Base-by-base conservation (phyloP, 2,113 vertebrate species). In the Mastomys natalensis region DNA sequence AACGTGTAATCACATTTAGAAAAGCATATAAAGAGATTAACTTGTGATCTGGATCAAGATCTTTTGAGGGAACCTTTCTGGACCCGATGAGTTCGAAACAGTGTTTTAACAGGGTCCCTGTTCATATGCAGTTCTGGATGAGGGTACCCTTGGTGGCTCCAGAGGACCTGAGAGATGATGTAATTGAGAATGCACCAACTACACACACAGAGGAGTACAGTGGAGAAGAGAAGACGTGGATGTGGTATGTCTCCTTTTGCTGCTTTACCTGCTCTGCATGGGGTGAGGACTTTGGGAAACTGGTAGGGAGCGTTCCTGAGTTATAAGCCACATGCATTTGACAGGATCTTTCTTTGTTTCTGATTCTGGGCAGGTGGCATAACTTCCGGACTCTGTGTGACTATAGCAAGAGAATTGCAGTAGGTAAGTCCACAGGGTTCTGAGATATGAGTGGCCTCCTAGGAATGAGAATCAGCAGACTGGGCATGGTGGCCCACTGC, bases 321-420 rank as follows among this genome's bases (percentile, higher is more conserved):
- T 72, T 31, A n/a, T 55, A 31, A 34, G 40, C 68, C 43, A 5
- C 51, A 4, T 60, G 15, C 58, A 90, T 80, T 60, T 93, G 76
- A 95, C 7, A 53, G 0, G 73, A 34, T 91, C 94, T 88, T 68
- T 91, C 94, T 88, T 68, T 81, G 53, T 90, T 87, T 91, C 97
- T 68, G 45, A 89, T 77, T 96, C 82, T 93, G 97, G 8, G 64
- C 94, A 99, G 99, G 99, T 99, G 99, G 99, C 99, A 99, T 96
- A 99, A 99, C 53, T 99, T 99, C 91, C 98, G 99, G 93, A 99
- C 99, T 8, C 98, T 99, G 73, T 99, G 99, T 98, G 99, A 99
- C 97, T 99, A 99, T 98, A 99, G 99, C 98, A 99, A 99, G 98
- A 99, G 99, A 96, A 98, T 99, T 96, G 99, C 99, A 68, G 99